Evolutionary conservation across 2,113 vertebrate species (phyloP).

Genomic region (Chamaea fasciata): DNA sequence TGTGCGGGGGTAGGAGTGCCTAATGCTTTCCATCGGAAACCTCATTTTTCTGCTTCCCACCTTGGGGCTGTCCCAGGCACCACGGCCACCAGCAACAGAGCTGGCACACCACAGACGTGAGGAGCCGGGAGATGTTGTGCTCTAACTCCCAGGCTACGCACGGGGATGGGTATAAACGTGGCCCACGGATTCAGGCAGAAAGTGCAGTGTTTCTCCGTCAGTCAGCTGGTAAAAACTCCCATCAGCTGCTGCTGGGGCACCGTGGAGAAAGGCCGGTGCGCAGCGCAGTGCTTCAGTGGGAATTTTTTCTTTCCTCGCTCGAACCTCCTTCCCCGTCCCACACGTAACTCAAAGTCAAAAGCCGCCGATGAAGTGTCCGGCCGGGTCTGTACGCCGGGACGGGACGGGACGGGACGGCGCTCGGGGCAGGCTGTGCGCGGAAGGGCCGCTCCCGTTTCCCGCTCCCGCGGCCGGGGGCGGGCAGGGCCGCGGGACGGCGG

Average conservation of each 20-base stretch:
- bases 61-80: background rate
- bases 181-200: background rate
- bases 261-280: background rate
- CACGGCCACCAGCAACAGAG: fast-evolving
- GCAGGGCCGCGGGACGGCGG: background rate
- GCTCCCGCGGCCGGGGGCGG: background rate
- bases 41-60: background rate
- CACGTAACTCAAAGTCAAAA: background rate
- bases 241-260: background rate
- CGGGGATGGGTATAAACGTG: background rate
- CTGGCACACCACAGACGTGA: background rate
- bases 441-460: background rate
- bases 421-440: background rate
- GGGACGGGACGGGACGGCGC: background rate
- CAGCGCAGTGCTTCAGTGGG: background rate
- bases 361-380: background rate
- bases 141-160: background rate
- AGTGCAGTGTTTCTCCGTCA: background rate
- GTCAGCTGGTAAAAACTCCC: background rate
- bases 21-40: background rate
- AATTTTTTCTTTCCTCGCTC: background rate
- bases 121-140: background rate
- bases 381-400: fast-evolving
- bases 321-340: background rate
- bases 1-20: background rate